Percentiles rank a stretch among this genome's conserved stretches.
phyloP scores from a whole-genome alignment of 2,888 invertebrate genomes.

The Acanthococcus lagerstroemiae region DNA sequence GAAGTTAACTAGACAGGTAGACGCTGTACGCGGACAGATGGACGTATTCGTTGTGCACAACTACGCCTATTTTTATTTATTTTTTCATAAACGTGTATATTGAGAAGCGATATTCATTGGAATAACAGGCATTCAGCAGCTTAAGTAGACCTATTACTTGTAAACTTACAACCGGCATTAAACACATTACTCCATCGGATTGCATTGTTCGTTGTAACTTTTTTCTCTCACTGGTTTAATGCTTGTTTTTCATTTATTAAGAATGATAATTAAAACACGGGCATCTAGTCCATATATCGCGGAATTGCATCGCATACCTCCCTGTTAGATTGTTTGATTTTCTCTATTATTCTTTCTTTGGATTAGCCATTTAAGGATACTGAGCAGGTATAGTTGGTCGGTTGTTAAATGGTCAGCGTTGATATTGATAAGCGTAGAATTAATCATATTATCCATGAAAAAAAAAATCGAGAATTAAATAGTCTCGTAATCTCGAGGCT shows the following conservation, averaged over 20 bases:
- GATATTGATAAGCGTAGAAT: slow-evolving; percentile 27
- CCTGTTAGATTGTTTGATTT: slow-evolving; percentile 24
- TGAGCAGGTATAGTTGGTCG: slow-evolving; percentile 16
- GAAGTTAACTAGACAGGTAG: slow-evolving; percentile 5
- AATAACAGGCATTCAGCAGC: slow-evolving; percentile 23
- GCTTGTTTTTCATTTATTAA: slow-evolving; percentile 26
- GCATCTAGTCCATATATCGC: slow-evolving; percentile 31
- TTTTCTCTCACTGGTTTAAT: slow-evolving; percentile 6
- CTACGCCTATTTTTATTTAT: slow-evolving; percentile 27
- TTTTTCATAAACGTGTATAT: slow-evolving; percentile 28
- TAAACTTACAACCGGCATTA: slow-evolving; percentile 24
- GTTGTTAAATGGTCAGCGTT: slow-evolving; percentile 21
- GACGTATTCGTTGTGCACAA: not conserved
- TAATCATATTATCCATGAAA: slow-evolving; percentile 20
- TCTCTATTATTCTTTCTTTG: not conserved
- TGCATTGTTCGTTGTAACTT: slow-evolving; percentile 25
- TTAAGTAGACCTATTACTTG: slow-evolving; percentile 20
- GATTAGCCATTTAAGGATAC: slow-evolving; percentile 28
- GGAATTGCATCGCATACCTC: slow-evolving; percentile 31
- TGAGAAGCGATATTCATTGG: slow-evolving; percentile 18
- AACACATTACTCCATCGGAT: slow-evolving; percentile 28
- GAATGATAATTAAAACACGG: slow-evolving; percentile 31
- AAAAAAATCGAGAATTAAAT: not conserved
- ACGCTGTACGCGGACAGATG: not conserved
- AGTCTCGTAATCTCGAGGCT: too few species aligned